Conservation (phyloP, 2,113 vertebrate genomes). For the Chaetodon trifascialis region DNA sequence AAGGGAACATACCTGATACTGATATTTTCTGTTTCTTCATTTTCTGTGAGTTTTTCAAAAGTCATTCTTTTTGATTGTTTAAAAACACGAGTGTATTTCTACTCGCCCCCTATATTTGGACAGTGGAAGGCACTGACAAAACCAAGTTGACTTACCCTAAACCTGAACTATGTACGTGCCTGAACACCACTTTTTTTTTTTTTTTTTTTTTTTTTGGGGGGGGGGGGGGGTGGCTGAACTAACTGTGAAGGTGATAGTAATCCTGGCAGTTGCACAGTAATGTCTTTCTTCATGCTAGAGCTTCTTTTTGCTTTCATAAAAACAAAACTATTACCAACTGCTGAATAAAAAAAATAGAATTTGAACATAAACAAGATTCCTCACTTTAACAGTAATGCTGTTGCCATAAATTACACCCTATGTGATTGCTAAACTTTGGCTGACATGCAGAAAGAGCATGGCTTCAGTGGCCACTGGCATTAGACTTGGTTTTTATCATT, state of each 20-base stretch:
- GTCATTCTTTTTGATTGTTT: no score
- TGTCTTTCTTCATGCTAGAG: neutral
- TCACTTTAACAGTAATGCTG: neutral
- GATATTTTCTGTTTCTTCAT: no score
- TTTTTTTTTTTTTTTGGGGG: no score
- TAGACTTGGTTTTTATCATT: neutral
- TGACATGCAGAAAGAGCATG: neutral
- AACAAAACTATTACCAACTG: neutral
- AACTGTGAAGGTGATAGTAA: neutral
- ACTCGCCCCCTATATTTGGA: neutral
- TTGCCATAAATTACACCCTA: no score
- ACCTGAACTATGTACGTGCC: neutral
- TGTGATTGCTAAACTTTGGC: conserved; percentile 5
- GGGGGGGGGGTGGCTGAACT: neutral
- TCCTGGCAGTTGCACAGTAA: neutral
- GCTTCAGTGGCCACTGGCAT: neutral
- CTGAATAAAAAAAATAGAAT: neutral
- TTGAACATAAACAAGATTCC: neutral
- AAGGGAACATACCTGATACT: neutral
- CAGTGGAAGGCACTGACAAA: neutral
- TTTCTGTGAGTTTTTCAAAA: no score
- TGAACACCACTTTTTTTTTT: no score
- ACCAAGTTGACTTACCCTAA: neutral
- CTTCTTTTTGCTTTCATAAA: neutral
- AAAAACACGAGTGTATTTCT: neutral